phyloP scores from a whole-genome alignment of 2,113 vertebrate species.

The Mesoclemmys tuberculata region DNA sequence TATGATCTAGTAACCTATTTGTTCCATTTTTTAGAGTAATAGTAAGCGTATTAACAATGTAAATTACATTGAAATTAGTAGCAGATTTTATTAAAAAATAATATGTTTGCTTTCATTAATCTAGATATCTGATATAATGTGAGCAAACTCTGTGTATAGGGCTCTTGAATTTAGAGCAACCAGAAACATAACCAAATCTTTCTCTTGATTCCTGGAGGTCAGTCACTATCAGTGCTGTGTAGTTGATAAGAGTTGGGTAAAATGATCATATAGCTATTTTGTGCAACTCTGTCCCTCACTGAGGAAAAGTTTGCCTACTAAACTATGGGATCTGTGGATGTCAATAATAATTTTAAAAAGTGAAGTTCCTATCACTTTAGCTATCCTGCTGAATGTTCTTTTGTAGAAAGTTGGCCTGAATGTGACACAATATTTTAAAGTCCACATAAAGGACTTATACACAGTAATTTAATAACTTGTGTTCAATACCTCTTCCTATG shows the following conservation, averaged over 20 bases:
- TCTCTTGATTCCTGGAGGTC: neutral
- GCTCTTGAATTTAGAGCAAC: neutral
- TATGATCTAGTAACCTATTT: neutral
- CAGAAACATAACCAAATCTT: neutral
- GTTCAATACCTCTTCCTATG: neutral
- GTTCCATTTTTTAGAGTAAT: neutral
- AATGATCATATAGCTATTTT: neutral
- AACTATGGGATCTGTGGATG: neutral
- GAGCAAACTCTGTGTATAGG: neutral
- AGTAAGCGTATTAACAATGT: neutral
- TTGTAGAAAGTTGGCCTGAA: neutral
- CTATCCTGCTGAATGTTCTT: neutral
- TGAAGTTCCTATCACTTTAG: neutral
- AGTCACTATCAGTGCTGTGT: neutral
- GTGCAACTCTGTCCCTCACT: neutral
- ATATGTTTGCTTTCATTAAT: neutral
- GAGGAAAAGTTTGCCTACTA: neutral
- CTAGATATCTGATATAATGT: neutral
- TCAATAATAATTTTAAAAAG: neutral
- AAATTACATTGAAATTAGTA: neutral
- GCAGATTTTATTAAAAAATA: neutral
- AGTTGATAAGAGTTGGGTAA: neutral
- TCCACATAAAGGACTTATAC: neutral
- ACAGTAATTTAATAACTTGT: neutral
- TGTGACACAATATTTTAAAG: neutral